phyloP scores from a whole-genome alignment of 2,113 vertebrate genomes.

The Parus major region DNA sequence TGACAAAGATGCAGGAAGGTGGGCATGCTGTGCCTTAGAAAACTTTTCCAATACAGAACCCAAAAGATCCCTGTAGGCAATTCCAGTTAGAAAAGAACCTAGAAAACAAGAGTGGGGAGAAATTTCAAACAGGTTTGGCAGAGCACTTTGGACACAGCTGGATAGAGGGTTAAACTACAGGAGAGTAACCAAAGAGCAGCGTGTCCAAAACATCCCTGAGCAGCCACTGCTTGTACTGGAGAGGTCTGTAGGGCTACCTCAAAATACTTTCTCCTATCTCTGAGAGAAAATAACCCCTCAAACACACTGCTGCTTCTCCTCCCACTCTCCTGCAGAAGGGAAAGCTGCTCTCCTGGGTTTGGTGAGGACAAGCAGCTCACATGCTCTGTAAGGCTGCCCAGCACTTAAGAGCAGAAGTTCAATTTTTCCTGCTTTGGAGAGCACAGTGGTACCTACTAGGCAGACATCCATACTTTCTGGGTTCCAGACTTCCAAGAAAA shows the following conservation, averaged over 20 bases:
- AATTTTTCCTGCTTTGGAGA: background rate
- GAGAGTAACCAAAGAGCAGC: fast-evolving
- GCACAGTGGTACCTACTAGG: fast-evolving
- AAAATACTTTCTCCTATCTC: background rate
- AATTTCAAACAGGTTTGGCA: background rate
- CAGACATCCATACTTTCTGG: fast-evolving
- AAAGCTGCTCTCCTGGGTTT: background rate
- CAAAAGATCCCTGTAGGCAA: background rate
- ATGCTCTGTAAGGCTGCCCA: background rate
- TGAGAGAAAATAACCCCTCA: background rate
- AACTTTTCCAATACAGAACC: background rate
- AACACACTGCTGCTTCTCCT: background rate
- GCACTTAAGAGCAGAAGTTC: background rate
- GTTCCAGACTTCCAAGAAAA: background rate
- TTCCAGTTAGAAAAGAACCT: background rate
- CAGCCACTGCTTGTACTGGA: background rate
- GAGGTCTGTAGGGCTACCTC: background rate
- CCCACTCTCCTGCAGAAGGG: background rate
- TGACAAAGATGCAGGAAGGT: slow-evolving; percentile 4
- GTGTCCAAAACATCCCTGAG: background rate
- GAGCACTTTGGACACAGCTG: background rate
- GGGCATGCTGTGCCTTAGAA: slow-evolving; percentile 27
- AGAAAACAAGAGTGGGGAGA: background rate
- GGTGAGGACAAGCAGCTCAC: background rate
- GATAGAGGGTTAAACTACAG: background rate